Percentiles rank a stretch among this genome's conserved stretches.
These are phyloP conservation scores for Ctenicera cuprea DNA, from an alignment of 2,888 invertebrate genomes.

Conservation along the genomic window DNA sequence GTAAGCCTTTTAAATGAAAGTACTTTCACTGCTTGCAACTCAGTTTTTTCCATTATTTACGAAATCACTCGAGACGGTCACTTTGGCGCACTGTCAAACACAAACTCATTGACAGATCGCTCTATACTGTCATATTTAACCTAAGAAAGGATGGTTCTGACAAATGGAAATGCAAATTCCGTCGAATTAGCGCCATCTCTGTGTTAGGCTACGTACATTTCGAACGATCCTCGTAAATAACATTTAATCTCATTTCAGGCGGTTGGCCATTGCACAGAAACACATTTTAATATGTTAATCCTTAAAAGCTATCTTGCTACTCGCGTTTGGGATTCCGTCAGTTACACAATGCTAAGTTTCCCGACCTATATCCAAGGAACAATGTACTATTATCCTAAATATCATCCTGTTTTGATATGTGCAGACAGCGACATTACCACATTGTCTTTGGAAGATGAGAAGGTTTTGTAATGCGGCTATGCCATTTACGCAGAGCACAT, in stretches of 20 bases:
- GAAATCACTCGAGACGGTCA: no score
- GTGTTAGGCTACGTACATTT: no score
- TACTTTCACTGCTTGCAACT: no score
- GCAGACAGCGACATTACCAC: slow-evolving; percentile 25
- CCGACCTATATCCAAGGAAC: slow-evolving; percentile 29
- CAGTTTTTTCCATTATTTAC: no score
- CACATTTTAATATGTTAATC: slow-evolving; percentile 27
- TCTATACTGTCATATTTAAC: no score
- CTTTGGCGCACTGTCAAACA: no score
- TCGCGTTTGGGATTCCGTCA: slow-evolving; percentile 16
- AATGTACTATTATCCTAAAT: slow-evolving; percentile 28
- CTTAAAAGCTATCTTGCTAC: neutral
- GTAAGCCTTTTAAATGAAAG: no score
- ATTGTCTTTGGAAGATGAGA: slow-evolving; percentile 10
- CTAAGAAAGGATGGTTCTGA: no score
- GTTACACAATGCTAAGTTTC: slow-evolving; percentile 23
- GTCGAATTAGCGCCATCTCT: no score
- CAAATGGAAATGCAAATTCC: no score
- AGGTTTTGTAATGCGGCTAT: slow-evolving; percentile 7
- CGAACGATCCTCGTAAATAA: slow-evolving; percentile 2
- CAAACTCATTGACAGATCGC: no score
- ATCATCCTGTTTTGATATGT: slow-evolving; percentile 28
- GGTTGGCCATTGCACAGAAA: slow-evolving; percentile 15
- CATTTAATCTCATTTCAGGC: slow-evolving; percentile 23
- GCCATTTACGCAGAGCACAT: neutral